These are phyloP conservation scores for Hymenopus coronatus DNA, from an alignment of 2,888 invertebrate species.

Conservation along the genomic window DNA sequence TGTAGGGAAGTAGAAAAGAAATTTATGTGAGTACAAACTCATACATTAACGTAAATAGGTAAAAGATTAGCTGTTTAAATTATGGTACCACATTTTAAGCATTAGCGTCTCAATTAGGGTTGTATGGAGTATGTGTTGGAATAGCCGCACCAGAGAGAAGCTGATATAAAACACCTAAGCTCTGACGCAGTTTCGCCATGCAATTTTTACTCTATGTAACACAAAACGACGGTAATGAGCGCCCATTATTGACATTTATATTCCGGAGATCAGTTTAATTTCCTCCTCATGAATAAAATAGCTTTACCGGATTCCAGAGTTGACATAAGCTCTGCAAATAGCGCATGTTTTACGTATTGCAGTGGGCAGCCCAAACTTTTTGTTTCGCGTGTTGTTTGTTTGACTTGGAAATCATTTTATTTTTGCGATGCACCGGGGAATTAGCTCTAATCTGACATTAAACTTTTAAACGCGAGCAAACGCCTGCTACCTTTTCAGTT, in stretches of 20 bases:
- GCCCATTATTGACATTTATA: neutral
- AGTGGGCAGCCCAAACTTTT: neutral
- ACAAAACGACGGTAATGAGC: neutral
- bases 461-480: neutral
- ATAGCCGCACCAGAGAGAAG: too few relatives aligned
- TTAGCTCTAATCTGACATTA: neutral
- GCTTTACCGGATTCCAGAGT: neutral
- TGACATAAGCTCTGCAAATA: neutral
- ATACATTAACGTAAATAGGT: too few relatives aligned
- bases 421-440: neutral
- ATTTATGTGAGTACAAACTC: too few relatives aligned
- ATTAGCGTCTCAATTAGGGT: too few relatives aligned
- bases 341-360: neutral
- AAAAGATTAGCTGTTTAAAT: too few relatives aligned
- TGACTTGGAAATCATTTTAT: neutral
- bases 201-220: neutral
- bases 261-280: neutral
- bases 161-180: neutral
- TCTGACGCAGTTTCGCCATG: neutral
- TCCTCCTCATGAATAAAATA: neutral
- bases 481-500: neutral
- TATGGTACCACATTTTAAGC: too few relatives aligned
- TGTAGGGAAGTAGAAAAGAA: too few relatives aligned
- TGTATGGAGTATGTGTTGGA: too few relatives aligned
- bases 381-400: neutral